Conservation (phyloP, 2,797 vertebrate species). For the Otus scops region DNA sequence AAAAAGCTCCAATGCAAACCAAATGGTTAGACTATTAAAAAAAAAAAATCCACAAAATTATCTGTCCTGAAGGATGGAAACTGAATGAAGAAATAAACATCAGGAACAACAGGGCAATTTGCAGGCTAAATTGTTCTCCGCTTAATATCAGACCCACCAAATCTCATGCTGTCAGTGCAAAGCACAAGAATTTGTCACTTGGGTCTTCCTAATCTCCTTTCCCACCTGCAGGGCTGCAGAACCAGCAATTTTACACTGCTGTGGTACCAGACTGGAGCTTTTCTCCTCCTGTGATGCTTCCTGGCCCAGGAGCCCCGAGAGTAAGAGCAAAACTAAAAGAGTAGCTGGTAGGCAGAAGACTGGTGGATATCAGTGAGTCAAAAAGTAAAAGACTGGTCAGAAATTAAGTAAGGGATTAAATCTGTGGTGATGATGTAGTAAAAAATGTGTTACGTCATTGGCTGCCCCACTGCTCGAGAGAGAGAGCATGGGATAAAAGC, state of each 20-base stretch:
- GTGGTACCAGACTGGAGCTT: not conserved
- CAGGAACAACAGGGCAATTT: not conserved
- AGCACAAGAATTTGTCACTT: not conserved
- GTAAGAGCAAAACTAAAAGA: not conserved
- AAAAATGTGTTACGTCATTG: not conserved
- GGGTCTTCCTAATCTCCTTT: not conserved
- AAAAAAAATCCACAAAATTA: not conserved
- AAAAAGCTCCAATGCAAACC: not conserved
- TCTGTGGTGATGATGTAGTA: not conserved
- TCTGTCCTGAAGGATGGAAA: not conserved
- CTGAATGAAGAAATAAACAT: not conserved
- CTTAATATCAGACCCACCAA: not conserved
- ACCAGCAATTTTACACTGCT: not conserved
- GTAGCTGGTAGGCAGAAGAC: not conserved
- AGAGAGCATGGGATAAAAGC: not conserved
- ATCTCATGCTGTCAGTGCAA: not conserved
- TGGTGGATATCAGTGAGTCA: not conserved
- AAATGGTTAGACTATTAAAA: not conserved
- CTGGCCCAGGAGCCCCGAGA: not conserved
- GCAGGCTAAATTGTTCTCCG: not conserved
- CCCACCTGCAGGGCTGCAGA: not conserved
- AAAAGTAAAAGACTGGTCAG: not conserved
- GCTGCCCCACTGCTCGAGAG: not conserved
- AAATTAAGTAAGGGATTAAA: not conserved
- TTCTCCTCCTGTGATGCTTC: not conserved